Evolutionary conservation across 30 jellyfish, hydroid and myxozoan species (phyloP), one percentile per base, ranked within the genome.

Genomic region (Rhopilema esculentum): DNA sequence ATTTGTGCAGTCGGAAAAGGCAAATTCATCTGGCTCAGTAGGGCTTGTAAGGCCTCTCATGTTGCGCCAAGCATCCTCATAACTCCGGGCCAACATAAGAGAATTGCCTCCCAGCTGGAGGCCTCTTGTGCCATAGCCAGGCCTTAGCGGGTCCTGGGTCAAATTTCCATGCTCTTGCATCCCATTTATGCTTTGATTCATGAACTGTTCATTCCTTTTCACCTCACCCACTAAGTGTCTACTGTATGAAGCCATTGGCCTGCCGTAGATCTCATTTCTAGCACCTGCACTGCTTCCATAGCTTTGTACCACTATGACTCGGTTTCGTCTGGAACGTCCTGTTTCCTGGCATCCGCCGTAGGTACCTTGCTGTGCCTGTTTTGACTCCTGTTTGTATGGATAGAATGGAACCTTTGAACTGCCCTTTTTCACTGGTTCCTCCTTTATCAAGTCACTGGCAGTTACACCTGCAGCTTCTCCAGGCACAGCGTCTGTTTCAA

Each of bases 161-260:
- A n/a, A 19, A 32, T 32, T 67, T 26, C 49, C n/a, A 7, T 32
- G 28, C 31, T 21, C 22, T 33, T 16, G 50, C 18, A 16, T 19
- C 22, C 49, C 40, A 16, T 67, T 16, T 6, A 40, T 40, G 57
- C 57, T 40, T n/a, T 1, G 40, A 26, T 26, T 32, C 22, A 67
- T 21, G 50, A 20, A 8, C 31, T 26, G 28, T 49, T 67, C 78
- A 9, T 67, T 67, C 78, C 31, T 18, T 32, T 67, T 67, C 51
- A 66, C 63, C 4, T 65, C 76, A 26, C 28, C 19, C 22, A 62
- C 90, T 16, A 81, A 72, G 40, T 66, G 76, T 48, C 90, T 66
- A 75, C 83, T 81, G 64, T 81, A 66, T 7, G 90, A 20, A 18
- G 70, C 90, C 30, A 32, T 63, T 79, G 89, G 80, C 24, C 83